Conservation (phyloP, 2,113 vertebrate species). For the Felis catus region DNA sequence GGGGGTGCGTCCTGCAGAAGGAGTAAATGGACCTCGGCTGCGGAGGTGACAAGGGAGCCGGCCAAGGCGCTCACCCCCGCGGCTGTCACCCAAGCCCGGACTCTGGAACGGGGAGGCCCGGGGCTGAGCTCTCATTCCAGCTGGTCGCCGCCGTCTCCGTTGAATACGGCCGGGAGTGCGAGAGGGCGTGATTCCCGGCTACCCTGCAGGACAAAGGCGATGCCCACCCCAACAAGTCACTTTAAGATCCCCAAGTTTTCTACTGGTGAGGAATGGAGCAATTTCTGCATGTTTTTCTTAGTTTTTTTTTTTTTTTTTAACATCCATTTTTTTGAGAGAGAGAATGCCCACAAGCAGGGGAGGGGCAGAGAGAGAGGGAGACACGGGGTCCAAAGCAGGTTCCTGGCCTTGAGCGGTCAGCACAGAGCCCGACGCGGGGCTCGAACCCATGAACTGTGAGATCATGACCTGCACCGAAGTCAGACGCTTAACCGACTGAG, state of each 20-base stretch:
- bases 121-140: constrained; percentile 39
- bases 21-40: neutral
- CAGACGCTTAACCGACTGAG: neutral
- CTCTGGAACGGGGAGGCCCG: constrained; percentile 34
- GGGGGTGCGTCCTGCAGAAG: constrained; percentile 42
- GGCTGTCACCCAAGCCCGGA: constrained; percentile 15
- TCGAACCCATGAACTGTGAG: too few species aligned
- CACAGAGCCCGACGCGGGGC: too few species aligned
- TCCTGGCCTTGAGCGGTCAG: too few species aligned
- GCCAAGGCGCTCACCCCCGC: constrained; percentile 35
- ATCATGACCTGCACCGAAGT: neutral
- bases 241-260: constrained; percentile 61
- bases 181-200: constrained; percentile 20
- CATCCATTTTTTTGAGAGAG: neutral
- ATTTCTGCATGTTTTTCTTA: neutral
- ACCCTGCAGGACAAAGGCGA: neutral
- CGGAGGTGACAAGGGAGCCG: neutral
- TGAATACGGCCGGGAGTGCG: constrained; percentile 50
- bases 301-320: neutral
- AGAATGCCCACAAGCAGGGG: neutral
- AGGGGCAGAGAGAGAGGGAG: neutral
- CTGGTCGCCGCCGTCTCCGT: constrained; percentile 53
- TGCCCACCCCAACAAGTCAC: constrained; percentile 42
- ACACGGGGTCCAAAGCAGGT: too few species aligned
- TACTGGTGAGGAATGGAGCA: constrained; percentile 68